phyloP scores from a whole-genome alignment of 2,888 invertebrate genomes.

The Cabera pusaria region DNA sequence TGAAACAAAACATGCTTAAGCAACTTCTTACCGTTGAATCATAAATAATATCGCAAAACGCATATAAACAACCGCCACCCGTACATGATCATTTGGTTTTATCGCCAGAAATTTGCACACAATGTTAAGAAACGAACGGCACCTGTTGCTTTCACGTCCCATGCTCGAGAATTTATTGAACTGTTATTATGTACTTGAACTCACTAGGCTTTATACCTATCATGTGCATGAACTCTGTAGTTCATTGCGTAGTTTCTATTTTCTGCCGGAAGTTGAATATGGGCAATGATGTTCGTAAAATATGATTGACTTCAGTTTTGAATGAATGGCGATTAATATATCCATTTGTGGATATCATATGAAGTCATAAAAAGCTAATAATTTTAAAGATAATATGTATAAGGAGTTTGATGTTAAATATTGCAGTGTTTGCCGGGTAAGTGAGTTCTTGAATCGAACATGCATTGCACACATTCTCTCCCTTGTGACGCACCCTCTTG shows the following conservation, averaged over 20 bases:
- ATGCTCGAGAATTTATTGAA: conserved; percentile 54
- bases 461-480: too few species aligned
- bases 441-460: too few species aligned
- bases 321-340: too few species aligned
- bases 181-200: conserved; percentile 49
- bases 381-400: too few species aligned
- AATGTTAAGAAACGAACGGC: conserved; percentile 69
- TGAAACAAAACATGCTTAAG: too few species aligned
- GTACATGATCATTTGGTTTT: conserved; percentile 58
- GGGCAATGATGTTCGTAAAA: too few species aligned
- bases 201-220: conserved; percentile 45
- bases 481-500: conserved; percentile 1
- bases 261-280: conserved; percentile 7
- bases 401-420: too few species aligned
- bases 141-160: conserved; percentile 58
- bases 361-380: too few species aligned
- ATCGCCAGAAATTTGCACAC: conserved; percentile 70
- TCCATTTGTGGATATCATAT: too few species aligned
- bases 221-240: conserved; percentile 20
- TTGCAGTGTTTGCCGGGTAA: too few species aligned
- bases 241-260: conserved; percentile 17
- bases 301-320: too few species aligned
- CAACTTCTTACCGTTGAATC: too few species aligned
- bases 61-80: conserved; percentile 39
- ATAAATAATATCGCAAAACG: conserved; percentile 35